A percentile compares a stretch with the other conserved stretches of the same genome.
phyloP scores from a whole-genome alignment of 1,140 invertebrate species.

The Apis florea region DNA sequence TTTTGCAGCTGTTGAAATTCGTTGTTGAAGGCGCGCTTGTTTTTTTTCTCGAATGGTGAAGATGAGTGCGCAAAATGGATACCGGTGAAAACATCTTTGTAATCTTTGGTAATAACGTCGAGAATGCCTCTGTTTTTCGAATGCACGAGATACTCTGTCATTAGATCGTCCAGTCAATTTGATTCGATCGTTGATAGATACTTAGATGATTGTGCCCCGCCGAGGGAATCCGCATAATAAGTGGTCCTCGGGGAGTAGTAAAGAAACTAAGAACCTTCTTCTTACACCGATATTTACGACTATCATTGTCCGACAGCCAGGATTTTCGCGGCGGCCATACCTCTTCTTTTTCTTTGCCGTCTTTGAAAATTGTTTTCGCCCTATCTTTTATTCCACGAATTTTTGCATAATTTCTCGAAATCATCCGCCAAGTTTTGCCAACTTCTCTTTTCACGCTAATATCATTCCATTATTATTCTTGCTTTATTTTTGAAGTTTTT shows the following conservation, averaged over 20 bases:
- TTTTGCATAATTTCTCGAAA: not conserved
- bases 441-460: no score
- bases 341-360: not conserved
- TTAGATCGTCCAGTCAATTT: conserved; percentile 54
- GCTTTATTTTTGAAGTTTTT: no score
- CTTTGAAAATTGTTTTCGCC: conserved; percentile 17
- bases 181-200: conserved; percentile 71
- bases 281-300: conserved; percentile 77
- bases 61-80: not conserved
- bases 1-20: not conserved
- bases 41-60: not conserved
- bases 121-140: not conserved
- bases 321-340: conserved; percentile 63
- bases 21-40: not conserved
- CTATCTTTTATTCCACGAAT: not conserved
- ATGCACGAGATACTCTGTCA: conserved; percentile 36
- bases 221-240: conserved; percentile 76
- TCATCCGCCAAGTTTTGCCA: not conserved
- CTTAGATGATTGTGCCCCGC: conserved; percentile 75
- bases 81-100: conserved; percentile 13
- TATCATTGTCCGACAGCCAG: conserved; percentile 68
- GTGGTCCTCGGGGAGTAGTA: conserved; percentile 74
- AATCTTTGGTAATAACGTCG: conserved; percentile 20
- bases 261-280: conserved; percentile 61
- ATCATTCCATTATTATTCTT: no score